Conservation (phyloP, 2,113 vertebrate species). For the Platichthys stellatus region DNA sequence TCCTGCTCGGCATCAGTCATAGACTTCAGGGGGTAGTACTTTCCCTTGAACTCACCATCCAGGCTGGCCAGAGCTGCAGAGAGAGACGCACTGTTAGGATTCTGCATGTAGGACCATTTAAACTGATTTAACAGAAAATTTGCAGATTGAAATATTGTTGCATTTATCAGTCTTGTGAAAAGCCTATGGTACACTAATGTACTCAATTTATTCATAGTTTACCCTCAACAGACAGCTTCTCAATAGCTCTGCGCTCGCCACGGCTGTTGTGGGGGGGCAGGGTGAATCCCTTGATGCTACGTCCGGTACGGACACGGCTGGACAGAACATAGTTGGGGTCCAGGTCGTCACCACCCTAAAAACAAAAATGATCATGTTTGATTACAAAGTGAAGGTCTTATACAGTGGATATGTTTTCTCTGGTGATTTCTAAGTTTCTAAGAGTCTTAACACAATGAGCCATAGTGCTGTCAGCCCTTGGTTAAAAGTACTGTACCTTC, state of each 20-base stretch:
- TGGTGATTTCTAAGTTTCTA: neutral
- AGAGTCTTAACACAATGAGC: neutral
- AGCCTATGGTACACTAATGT: neutral
- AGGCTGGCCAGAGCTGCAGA: constrained; percentile 89
- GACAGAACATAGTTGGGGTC: constrained; percentile 93
- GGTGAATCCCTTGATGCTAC: constrained; percentile 92
- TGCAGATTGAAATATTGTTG: neutral
- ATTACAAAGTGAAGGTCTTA: neutral
- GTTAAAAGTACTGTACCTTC: constrained; percentile 81
- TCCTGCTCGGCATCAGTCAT: constrained; percentile 94
- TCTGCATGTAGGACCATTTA: neutral
- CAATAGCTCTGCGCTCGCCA: constrained; percentile 88
- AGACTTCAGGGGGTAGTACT: constrained; percentile 92
- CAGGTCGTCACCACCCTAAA: constrained; percentile 91
- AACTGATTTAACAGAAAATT: neutral
- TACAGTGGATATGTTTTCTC: neutral
- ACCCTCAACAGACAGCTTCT: constrained; percentile 90
- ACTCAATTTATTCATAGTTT: constrained; percentile 15
- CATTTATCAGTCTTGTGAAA: neutral
- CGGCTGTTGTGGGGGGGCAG: constrained; percentile 94
- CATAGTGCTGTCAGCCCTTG: neutral
- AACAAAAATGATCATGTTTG: neutral
- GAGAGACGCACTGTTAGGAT: neutral
- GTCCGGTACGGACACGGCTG: constrained; percentile 93
- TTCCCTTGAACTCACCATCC: constrained; percentile 93